Evolutionary conservation across 2,797 vertebrate species (phyloP), one percentile per base, ranked within the genome.

Genomic region (Tragelaphus oryx): DNA sequence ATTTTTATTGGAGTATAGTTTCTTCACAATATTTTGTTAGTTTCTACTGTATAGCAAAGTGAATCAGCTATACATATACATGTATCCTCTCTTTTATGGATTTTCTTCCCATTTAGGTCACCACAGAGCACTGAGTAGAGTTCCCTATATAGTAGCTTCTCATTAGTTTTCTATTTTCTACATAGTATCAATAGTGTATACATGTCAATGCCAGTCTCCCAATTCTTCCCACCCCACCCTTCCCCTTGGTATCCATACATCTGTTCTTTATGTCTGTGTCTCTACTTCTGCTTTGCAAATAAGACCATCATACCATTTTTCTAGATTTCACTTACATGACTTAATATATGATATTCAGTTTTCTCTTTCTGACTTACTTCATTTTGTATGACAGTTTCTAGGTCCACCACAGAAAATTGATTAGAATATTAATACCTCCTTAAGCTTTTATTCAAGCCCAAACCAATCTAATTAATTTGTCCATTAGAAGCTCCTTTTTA

Each of bases 401-500:
- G 12, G 12, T 74, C 37, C 22, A 71, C 37, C 68, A 44, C 22
- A 44, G 44, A 41, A 74, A 74, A 44, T 91, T 96, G 87, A 97
- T 95, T 91, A 95, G 37, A 96, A 87, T n/a, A 60, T 81, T 87
- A 92, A 95, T 94, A 96, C 74, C 41, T 95, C 83, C 33, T 95
- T 95, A 84, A 89, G 89, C 54, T 97, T 96, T 81, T 96, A 94
- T 22, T 41, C 28, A 94, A 92, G 82, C 28, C 18, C 95, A 96
- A 97, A 65, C 22, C 84, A 84, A 93, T 86, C 33, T 88, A 97
- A 88, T 62, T 85, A 93, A 68, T 89, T 84, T 85, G 89, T 95
- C 96, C 87, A 93, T 82, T 91, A 94, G 54, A 84, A 94, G 57
- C 93, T 94, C 37, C 22, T 91, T 96, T 96, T 95, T 46, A 93